Evolutionary conservation across 1,140 invertebrate species (phyloP), one percentile per base, ranked within the genome.

Genomic region (Drosophila nannoptera): DNA sequence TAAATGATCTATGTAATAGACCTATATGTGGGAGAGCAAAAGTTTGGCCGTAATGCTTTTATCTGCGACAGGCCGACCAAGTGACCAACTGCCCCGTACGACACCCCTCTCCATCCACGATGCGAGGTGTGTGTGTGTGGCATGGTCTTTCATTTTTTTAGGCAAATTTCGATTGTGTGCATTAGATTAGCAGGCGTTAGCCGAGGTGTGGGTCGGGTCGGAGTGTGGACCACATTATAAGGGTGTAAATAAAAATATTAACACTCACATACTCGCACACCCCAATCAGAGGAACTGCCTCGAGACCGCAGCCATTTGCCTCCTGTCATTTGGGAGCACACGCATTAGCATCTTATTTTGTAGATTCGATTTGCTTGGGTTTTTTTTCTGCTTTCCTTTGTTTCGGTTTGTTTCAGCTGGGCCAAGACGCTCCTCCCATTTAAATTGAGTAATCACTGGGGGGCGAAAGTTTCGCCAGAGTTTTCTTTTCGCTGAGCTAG

Each of bases 1-100:
- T 86, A 86, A 86, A 86, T 86, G 81, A 86, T 86, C 81, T 77
- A 86, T 86, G 81, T 86, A 86, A 86, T 86, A 86, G 81, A 87
- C 81, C 77, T 77, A 75, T 84, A 68, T 80, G 29, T 14, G 46
- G 11, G 9, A 50, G 33, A 40, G 14, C 9, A 81, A 66, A 83
- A 75, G 63, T 75, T 83, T 64, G 61, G 11, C 69, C 71, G 67
- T 72, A 84, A 86, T 81, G 77, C 71, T 78, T 84, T 78, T 86
- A 81, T 86, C 81, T 86, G 65, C 69, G 58, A 56, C 65, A 77
- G 58, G 61, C 55, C 62, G n/a, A n/a, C n/a, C n/a, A 50, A 82
- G 46, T 42, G 63, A 54, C 29, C 63, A 64, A 54, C 32, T 33
- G 31, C 48, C 14, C 22, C 55, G 12, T 38, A n/a, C 38, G 45